phyloP scores from a whole-genome alignment of 2,888 invertebrate genomes.

The Catocala nupta region DNA sequence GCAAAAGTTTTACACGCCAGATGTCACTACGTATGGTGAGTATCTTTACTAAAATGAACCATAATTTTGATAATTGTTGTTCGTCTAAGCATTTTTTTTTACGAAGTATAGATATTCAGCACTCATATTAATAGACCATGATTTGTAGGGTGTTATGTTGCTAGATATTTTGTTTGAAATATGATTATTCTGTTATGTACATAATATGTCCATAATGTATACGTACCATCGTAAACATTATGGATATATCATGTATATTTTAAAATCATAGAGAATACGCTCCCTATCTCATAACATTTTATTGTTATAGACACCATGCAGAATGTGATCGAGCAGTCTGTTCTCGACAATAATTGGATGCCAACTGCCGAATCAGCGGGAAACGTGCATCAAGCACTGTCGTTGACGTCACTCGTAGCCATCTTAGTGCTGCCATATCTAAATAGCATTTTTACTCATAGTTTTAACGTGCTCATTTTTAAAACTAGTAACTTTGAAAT shows the following conservation, averaged over 20 bases:
- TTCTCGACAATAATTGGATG: slow-evolving; percentile 84
- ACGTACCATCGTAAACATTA: too few species aligned
- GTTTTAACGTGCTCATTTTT: slow-evolving; percentile 52
- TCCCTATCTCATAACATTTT: slow-evolving; percentile 15
- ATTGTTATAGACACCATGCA: slow-evolving; percentile 79
- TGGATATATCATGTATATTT: too few species aligned
- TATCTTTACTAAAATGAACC: slow-evolving; percentile 2
- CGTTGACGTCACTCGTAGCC: slow-evolving; percentile 64
- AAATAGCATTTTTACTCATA: slow-evolving; percentile 55
- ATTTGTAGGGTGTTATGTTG: too few species aligned
- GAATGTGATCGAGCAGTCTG: slow-evolving; percentile 84
- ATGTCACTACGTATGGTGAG: slow-evolving; percentile 83
- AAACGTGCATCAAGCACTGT: slow-evolving; percentile 63
- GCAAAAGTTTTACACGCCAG: slow-evolving; percentile 82
- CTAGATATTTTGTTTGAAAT: too few species aligned
- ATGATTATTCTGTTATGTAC: too few species aligned
- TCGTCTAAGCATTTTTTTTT: too few species aligned
- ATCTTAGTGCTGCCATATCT: slow-evolving; percentile 66
- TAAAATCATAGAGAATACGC: not conserved
- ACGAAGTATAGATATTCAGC: too few species aligned
- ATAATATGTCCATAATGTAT: too few species aligned
- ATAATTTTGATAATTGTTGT: too few species aligned
- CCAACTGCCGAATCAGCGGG: slow-evolving; percentile 81
- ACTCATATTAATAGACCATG: too few species aligned
- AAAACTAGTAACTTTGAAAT: slow-evolving; percentile 56